Conservation (phyloP, 2,888 invertebrate genomes). For the Apomyelois bistriatella region DNA sequence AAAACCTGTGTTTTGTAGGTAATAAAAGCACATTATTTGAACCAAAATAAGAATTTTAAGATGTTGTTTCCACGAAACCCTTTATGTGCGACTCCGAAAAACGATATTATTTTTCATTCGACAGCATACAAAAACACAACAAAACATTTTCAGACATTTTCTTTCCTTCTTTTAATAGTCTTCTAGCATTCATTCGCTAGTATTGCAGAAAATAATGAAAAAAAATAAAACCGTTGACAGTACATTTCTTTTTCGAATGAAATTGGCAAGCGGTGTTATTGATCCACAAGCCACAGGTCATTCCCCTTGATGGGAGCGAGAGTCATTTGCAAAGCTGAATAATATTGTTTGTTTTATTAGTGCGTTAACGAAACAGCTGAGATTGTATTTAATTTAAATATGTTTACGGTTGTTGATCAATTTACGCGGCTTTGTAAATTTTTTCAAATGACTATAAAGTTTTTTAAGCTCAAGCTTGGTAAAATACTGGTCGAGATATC, state of each 20-base stretch:
- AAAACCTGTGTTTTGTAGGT: no score
- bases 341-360: not conserved
- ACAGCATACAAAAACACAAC: not conserved
- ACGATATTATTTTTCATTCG: no score
- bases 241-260: constrained; percentile 13
- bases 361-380: not conserved
- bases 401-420: not conserved
- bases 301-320: not conserved
- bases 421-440: no score
- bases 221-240: constrained; percentile 2
- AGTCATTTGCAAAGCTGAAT: not conserved
- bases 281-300: constrained; percentile 1
- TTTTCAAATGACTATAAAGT: no score
- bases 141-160: not conserved
- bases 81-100: no score
- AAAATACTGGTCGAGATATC: no score
- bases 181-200: not conserved
- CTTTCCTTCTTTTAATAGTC: no score
- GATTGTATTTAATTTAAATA: not conserved
- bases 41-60: no score
- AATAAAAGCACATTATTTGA: no score
- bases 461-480: no score
- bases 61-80: no score
- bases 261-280: not conserved
- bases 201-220: not conserved